Evolutionary conservation across 2,113 vertebrate genomes (phyloP), one percentile per base, ranked within the genome.

Genomic region (Paedocypris sp.): DNA sequence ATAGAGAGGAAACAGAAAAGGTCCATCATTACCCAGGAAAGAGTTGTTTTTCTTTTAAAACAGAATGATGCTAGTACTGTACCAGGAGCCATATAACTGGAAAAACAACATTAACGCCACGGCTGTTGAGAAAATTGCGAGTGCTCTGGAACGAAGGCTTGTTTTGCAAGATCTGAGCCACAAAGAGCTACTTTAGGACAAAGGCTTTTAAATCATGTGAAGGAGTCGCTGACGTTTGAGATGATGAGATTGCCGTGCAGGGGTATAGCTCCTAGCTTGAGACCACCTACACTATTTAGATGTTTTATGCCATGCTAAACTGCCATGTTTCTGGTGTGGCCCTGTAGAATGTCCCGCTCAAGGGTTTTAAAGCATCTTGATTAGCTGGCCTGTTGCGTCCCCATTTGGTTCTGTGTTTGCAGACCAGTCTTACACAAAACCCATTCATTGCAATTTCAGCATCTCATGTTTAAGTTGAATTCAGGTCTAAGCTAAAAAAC

Each of bases 1-100:
- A 80, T 54, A 79, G 75, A 7, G 39, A 66, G 47, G 61, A 70
- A 60, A 8, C 25, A 60, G 20, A 38, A 13, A 29, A 10, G 58
- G 42, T 59, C 19, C 42, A 43, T 47, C 42, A 18, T 42, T 54
- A 54, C 36, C 22, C n/a, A n/a, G n/a, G n/a, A n/a, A n/a, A n/a
- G n/a, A n/a, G n/a, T n/a, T n/a, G n/a, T n/a, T n/a, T n/a, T n/a
- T n/a, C n/a, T n/a, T n/a, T n/a, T n/a, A n/a, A n/a, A n/a, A n/a
- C n/a, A 43, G 36, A 53, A 20, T 46, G 13, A 29, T 46, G 33
- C 35, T 35, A 54, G 35, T 26, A 53, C 38, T 4, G 10, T 43
- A 28, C 39, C 26, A 10, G 46, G 26, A 33, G 56, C 50, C 42
- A 36, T 57, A 22, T 20, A 7, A 47, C 8, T 31, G 32, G 35